These are phyloP conservation scores for Netelia virgata DNA, from an alignment of 2,888 invertebrate genomes.

Conservation along the genomic window DNA sequence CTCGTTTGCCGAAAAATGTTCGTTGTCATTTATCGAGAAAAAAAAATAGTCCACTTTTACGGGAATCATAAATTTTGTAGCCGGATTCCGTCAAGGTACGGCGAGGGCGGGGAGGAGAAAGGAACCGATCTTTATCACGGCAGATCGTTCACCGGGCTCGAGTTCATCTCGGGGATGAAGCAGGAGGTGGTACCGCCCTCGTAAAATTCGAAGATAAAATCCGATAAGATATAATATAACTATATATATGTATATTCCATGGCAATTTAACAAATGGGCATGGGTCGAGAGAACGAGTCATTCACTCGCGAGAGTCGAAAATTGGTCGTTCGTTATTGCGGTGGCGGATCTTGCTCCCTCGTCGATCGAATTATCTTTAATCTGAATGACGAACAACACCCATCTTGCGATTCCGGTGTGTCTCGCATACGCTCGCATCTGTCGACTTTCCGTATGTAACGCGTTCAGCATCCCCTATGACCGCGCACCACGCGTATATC, in stretches of 20 bases:
- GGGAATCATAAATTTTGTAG: slow-evolving; percentile 4
- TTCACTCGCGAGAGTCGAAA: slow-evolving; percentile 52
- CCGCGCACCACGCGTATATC: slow-evolving; percentile 9
- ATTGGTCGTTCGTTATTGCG: slow-evolving; percentile 43
- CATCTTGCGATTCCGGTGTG: slow-evolving; percentile 28
- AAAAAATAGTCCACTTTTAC: too few species aligned
- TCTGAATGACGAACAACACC: slow-evolving; percentile 62
- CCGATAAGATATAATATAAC: slow-evolving; percentile 50
- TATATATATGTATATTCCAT: neutral
- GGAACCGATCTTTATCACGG: slow-evolving; percentile 29
- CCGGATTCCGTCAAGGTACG: neutral
- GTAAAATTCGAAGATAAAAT: slow-evolving; percentile 55
- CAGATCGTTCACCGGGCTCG: slow-evolving; percentile 1
- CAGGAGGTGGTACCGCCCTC: slow-evolving; percentile 35
- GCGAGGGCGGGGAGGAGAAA: too few species aligned
- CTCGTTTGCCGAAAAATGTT: too few species aligned
- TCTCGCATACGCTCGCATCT: slow-evolving; percentile 53
- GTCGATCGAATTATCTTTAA: slow-evolving; percentile 66
- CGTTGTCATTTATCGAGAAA: too few species aligned
- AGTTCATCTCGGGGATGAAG: slow-evolving; percentile 4
- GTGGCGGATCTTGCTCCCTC: slow-evolving; percentile 18
- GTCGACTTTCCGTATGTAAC: slow-evolving; percentile 36
- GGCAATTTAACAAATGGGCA: slow-evolving; percentile 66
- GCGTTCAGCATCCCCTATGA: slow-evolving; percentile 15
- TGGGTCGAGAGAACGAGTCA: slow-evolving; percentile 18